Percentiles rank a stretch among this genome's conserved stretches.
phyloP scores from a whole-genome alignment of 2,888 invertebrate genomes.

The Yponomeuta malinellus region DNA sequence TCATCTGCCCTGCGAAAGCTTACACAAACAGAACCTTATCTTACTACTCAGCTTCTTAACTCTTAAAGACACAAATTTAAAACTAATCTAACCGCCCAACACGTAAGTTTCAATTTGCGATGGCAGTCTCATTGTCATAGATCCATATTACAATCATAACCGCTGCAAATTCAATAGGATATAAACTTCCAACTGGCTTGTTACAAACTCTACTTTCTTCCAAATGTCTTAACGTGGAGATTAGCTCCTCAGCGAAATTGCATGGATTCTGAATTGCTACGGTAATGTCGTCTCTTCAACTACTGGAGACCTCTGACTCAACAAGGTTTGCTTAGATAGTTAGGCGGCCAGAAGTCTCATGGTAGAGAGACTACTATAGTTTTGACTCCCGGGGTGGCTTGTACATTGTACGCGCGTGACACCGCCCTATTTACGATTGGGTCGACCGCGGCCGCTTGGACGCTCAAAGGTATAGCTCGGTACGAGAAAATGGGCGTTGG shows the following conservation, averaged over 20 bases:
- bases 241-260: slow-evolving; percentile 15
- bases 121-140: background rate
- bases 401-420: slow-evolving; percentile 71
- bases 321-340: slow-evolving; percentile 34
- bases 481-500: slow-evolving; percentile 30
- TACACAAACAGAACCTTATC: slow-evolving; percentile 44
- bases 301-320: slow-evolving; percentile 14
- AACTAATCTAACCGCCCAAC: background rate
- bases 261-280: background rate
- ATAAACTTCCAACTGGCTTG: background rate
- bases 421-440: slow-evolving; percentile 69
- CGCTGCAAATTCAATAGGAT: background rate
- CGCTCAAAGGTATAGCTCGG: slow-evolving; percentile 44
- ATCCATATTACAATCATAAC: background rate
- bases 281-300: background rate
- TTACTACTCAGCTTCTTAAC: slow-evolving; percentile 22
- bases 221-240: slow-evolving; percentile 23
- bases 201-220: background rate
- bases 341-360: slow-evolving; percentile 36
- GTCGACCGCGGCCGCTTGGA: slow-evolving; percentile 44
- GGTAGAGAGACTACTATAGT: slow-evolving; percentile 32
- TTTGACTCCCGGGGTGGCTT: slow-evolving; percentile 71
- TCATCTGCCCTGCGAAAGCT: slow-evolving; percentile 41
- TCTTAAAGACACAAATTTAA: background rate
- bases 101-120: background rate